phyloP scores from a whole-genome alignment of 1,140 invertebrate genomes.

The Lucilia sericata region DNA sequence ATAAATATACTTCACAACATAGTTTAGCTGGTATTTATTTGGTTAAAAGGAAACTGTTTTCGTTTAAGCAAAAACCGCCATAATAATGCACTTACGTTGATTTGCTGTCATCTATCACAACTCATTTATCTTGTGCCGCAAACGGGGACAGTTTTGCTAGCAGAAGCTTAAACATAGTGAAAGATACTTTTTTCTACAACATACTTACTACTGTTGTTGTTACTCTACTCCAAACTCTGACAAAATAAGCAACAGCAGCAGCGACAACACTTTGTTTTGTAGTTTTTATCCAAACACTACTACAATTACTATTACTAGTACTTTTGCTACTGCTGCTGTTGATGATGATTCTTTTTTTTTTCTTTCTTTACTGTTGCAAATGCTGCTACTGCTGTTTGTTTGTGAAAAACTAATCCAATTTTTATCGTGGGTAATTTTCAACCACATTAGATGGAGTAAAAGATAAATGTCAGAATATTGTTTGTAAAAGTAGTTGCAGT shows the following conservation, averaged over 20 bases:
- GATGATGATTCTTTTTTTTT: background rate
- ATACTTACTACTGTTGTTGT: slow-evolving; percentile 54
- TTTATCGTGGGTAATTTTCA: slow-evolving; percentile 67
- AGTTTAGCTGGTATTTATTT: too few relatives aligned
- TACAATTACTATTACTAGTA: too few relatives aligned
- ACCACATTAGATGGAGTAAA: slow-evolving; percentile 42
- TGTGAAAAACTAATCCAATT: slow-evolving; percentile 66
- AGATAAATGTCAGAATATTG: slow-evolving; percentile 43
- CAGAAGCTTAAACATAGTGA: background rate
- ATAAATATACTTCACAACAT: background rate
- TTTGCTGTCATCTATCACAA: slow-evolving; percentile 67
- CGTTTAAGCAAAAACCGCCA: slow-evolving; percentile 42
- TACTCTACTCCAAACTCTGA: background rate
- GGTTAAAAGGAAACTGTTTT: background rate
- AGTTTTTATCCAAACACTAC: too few relatives aligned
- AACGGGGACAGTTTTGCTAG: slow-evolving; percentile 33
- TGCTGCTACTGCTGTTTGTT: background rate
- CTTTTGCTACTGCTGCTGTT: background rate
- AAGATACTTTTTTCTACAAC: background rate
- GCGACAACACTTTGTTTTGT: background rate
- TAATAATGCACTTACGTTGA: slow-evolving; percentile 66
- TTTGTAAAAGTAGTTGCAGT: slow-evolving; percentile 34
- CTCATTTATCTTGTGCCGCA: slow-evolving; percentile 66
- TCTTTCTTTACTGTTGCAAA: background rate
- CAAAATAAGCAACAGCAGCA: background rate